Evolutionary conservation across 2,888 invertebrate genomes (phyloP).

Genomic region (Lasioglossum pauxillum): DNA sequence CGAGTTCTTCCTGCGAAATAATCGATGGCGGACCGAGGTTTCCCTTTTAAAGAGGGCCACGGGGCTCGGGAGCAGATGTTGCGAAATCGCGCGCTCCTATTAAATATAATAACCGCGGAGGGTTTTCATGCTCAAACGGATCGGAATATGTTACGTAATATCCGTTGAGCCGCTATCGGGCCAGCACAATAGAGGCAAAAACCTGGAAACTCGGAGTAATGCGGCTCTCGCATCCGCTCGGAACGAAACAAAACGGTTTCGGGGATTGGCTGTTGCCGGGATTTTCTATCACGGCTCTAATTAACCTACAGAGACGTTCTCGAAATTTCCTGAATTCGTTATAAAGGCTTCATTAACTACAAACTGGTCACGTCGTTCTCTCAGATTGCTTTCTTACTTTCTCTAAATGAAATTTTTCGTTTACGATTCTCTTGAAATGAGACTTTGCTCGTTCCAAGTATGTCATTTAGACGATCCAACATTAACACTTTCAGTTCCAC

Average conservation of each 20-base stretch:
- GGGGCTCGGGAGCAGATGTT: constrained; percentile 70
- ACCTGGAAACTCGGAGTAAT: constrained; percentile 73
- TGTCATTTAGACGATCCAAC: no score
- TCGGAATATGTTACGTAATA: constrained; percentile 80
- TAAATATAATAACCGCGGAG: constrained; percentile 76
- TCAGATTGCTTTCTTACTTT: background rate
- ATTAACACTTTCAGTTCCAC: no score
- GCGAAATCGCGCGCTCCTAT: constrained; percentile 60
- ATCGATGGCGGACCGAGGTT: constrained; percentile 36
- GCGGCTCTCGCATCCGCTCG: constrained; percentile 47
- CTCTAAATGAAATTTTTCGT: no score
- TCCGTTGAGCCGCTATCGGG: constrained; percentile 54
- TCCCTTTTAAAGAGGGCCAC: constrained; percentile 30
- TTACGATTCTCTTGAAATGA: no score
- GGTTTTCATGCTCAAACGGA: constrained; percentile 78
- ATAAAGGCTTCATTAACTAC: background rate
- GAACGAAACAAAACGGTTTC: constrained; percentile 44
- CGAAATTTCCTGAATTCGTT: background rate
- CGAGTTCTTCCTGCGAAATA: constrained; percentile 29
- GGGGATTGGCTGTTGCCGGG: background rate
- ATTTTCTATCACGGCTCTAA: constrained; percentile 1
- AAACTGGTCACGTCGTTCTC: background rate
- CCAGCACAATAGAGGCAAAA: constrained; percentile 77
- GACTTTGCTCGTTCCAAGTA: no score
- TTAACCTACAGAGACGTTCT: background rate